Percentiles rank a stretch among this genome's conserved stretches.
These are phyloP conservation scores for Gadopsis marmoratus DNA, from an alignment of 2,797 vertebrate species.

Conservation along the genomic window DNA sequence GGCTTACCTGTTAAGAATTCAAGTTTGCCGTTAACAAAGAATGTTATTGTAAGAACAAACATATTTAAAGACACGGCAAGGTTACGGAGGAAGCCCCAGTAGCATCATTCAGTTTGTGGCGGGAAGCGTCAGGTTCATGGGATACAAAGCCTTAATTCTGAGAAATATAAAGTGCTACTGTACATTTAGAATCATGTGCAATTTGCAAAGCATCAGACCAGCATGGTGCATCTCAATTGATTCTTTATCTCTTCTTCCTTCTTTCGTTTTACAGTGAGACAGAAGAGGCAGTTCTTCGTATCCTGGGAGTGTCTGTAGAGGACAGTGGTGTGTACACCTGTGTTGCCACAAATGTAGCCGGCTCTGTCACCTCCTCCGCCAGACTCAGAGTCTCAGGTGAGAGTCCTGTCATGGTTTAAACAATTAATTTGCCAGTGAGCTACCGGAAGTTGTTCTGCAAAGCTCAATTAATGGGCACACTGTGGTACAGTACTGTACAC, in stretches of 20 bases:
- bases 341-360: conserved; percentile 92
- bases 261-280: conserved; percentile 86
- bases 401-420: conserved; percentile 23
- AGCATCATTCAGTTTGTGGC: neutral
- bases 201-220: no score
- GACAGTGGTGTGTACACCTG: conserved; percentile 94
- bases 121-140: neutral
- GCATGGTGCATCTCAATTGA: neutral
- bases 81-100: neutral
- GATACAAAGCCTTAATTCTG: neutral
- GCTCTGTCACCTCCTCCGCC: conserved; percentile 90
- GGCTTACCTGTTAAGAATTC: no score
- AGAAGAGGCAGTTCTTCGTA: conserved; percentile 92
- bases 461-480: neutral
- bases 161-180: neutral
- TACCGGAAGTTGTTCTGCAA: neutral
- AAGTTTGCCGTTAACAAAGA: neutral
- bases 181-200: neutral
- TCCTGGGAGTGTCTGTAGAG: conserved; percentile 89
- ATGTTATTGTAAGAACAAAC: neutral
- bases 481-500: neutral
- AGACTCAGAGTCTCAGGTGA: conserved; percentile 94
- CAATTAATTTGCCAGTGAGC: neutral
- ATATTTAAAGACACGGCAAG: neutral
- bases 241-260: neutral